Evolutionary conservation across 2,888 invertebrate species (phyloP).

Genomic region (Cheilosia impressa): DNA sequence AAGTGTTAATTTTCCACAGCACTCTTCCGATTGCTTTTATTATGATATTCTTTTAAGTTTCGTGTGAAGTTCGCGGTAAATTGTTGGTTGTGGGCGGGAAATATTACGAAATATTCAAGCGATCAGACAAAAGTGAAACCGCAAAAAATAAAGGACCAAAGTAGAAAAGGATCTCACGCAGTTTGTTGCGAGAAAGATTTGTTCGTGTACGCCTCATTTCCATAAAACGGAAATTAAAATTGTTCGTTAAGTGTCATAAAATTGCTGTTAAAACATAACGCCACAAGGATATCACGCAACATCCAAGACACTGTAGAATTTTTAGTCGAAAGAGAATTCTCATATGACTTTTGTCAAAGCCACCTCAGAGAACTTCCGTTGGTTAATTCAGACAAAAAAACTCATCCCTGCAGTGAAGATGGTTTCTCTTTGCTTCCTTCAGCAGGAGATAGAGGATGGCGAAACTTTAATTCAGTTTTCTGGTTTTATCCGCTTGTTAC

Average conservation of each 20-base stretch:
- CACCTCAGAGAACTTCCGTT: conserved; percentile 50
- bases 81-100: not conserved
- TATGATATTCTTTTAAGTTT: not conserved
- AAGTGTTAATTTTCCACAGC: conserved; percentile 55
- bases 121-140: not conserved
- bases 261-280: not conserved
- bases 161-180: conserved; percentile 57
- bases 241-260: conserved; percentile 42
- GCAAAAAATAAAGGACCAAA: conserved; percentile 39
- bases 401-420: not conserved
- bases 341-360: conserved; percentile 38
- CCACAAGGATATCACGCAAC: not conserved
- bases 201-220: conserved; percentile 8
- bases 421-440: not conserved
- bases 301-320: conserved; percentile 2
- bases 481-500: conserved; percentile 40
- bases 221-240: conserved; percentile 68
- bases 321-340: conserved; percentile 29
- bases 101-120: not conserved
- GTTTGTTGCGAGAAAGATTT: conserved; percentile 8
- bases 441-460: conserved; percentile 18
- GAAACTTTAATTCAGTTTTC: conserved; percentile 45
- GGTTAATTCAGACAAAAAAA: conserved; percentile 27
- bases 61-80: not conserved
- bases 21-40: conserved; percentile 9